phyloP scores from a whole-genome alignment of 2,888 invertebrate genomes.

The Eudasyphora cyanicolor region DNA sequence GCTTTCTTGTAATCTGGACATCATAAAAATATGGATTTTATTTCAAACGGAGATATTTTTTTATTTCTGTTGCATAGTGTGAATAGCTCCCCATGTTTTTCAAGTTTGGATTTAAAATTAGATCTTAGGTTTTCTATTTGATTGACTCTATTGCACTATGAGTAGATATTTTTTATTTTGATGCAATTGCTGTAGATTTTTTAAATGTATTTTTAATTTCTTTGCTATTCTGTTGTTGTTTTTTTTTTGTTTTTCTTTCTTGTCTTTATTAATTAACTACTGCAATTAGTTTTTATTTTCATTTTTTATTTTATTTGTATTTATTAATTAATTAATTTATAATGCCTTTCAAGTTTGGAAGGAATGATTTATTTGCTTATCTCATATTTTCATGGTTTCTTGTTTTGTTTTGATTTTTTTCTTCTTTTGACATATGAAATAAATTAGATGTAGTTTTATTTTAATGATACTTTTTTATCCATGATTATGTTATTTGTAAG shows the following conservation, averaged over 20 bases:
- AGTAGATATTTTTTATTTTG: background rate
- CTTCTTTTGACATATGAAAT: background rate
- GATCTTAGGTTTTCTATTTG: too few relatives aligned
- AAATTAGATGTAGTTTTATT: conserved; percentile 26
- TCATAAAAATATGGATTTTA: too few relatives aligned
- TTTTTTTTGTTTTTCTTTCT: too few relatives aligned
- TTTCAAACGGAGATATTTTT: too few relatives aligned
- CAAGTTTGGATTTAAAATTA: too few relatives aligned
- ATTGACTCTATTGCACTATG: background rate
- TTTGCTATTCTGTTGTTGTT: conserved; percentile 21
- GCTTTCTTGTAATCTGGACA: too few relatives aligned
- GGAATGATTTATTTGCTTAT: conserved; percentile 63
- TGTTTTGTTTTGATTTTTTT: background rate
- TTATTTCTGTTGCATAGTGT: too few relatives aligned
- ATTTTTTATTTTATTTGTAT: background rate
- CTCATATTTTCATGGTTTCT: conserved; percentile 12
- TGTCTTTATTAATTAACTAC: conserved; percentile 45
- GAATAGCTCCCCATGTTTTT: too few relatives aligned
- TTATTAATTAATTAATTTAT: conserved; percentile 22
- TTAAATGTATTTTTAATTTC: background rate
- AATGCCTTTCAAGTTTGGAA: conserved; percentile 66
- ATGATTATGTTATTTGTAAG: conserved; percentile 49
- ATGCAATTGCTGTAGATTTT: conserved; percentile 4
- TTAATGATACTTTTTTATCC: conserved; percentile 24
- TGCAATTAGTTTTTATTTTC: conserved; percentile 23